Percentiles rank a stretch among this genome's conserved stretches.
These are phyloP conservation scores for Xanthostigma xanthostigma DNA, from an alignment of 2,888 invertebrate species.

Conservation along the genomic window DNA sequence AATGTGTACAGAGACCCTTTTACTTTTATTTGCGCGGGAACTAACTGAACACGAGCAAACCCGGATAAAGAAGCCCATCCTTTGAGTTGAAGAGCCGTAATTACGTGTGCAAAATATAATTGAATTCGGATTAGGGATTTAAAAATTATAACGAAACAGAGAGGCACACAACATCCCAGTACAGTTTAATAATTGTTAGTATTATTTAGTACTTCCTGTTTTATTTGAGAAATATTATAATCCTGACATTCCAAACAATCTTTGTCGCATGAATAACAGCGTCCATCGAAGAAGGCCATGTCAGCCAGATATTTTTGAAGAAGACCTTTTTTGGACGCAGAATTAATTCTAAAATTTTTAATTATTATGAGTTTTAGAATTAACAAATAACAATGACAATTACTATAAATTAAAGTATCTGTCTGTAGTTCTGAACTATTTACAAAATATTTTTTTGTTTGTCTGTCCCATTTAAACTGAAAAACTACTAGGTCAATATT, in stretches of 20 bases:
- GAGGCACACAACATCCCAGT: background rate
- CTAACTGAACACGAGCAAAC: no score
- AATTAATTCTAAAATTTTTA: background rate
- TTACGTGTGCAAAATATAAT: no score
- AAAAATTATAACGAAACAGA: no score
- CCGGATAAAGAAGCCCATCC: no score
- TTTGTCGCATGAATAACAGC: constrained; percentile 29
- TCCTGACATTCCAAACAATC: constrained; percentile 24
- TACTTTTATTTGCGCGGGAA: no score
- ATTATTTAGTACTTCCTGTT: background rate
- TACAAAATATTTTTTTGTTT: background rate
- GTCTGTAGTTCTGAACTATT: no score
- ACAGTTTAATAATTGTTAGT: background rate
- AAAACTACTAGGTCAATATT: no score
- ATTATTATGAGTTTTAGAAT: background rate
- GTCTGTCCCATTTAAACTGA: no score
- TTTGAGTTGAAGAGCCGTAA: no score
- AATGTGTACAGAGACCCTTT: no score
- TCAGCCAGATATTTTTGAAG: constrained; percentile 26
- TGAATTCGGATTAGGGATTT: no score
- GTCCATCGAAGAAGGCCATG: constrained; percentile 31
- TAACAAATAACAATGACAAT: background rate
- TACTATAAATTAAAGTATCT: background rate
- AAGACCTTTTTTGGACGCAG: constrained; percentile 3
- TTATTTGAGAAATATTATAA: background rate